Base-by-base conservation (phyloP, 2,113 vertebrate species). In the Proteles cristata region DNA sequence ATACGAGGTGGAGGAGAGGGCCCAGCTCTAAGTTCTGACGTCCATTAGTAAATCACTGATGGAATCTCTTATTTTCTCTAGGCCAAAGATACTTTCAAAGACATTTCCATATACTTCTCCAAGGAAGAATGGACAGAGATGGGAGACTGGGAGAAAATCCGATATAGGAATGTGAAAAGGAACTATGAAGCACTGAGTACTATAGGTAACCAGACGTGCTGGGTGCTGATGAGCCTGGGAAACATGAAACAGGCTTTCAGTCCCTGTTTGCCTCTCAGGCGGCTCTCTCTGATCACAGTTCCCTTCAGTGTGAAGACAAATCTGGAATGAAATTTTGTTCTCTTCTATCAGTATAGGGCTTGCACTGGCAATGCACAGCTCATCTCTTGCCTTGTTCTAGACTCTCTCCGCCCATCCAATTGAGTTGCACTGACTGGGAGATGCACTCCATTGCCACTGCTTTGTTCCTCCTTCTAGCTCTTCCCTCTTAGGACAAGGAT, bases 151-250 rank as follows among this genome's bases (percentile, higher is more conserved):
- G 98, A 98, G 88, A 98, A 98, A 66, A 43, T 61, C 19, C 97
- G 96, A n/a, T 96, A 98, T 48, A 95, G 97, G 79, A 98, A 98
- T 1, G 68, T 98, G 77, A 98, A 98, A 80, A 94, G 91, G 66
- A 98, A 98, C 86, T 98, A 97, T 3, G 73, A 97, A 2, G 77
- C 87, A 9, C 96, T 98, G 88, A 17, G 92, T 26, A 35, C 94
- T 5, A 45, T 98, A 94, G 98, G 98, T 98, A 85, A 96, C 31
- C 0, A 11, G 28, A 39, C 31, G 58, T 19, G 25, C 31, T 74
- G 50, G 31, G 31, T 16, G 8, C 31, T 5, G 7, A 33, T 0
- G 33, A 28, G 31, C 9, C 45, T 26, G 12, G 83, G 19, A 73
- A 4, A 1, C 53, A 1, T 3, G 50, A 43, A 11, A 26, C 63